phyloP scores from a whole-genome alignment of 2,797 vertebrate genomes.

The Chelon labrosus region DNA sequence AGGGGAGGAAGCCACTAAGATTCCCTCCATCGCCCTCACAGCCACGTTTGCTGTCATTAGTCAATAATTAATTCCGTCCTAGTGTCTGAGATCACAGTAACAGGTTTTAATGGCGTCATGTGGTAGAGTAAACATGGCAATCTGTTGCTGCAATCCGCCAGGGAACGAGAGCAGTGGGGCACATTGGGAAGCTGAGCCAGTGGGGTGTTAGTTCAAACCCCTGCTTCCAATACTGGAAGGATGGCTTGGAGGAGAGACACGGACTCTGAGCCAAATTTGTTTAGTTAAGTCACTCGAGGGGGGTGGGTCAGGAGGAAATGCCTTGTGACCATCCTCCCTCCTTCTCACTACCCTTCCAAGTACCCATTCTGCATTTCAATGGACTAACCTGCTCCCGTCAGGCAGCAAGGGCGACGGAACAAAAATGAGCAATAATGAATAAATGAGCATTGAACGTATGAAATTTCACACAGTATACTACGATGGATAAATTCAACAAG shows the following conservation, averaged over 20 bases:
- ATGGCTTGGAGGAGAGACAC: constrained; percentile 75
- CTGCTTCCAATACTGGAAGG: constrained; percentile 71
- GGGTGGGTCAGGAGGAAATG: constrained; percentile 85
- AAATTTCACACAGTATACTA: constrained; percentile 62
- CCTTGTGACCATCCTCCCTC: constrained; percentile 84
- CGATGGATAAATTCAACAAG: constrained; percentile 87
- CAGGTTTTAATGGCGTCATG: constrained; percentile 88
- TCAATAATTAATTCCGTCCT: constrained; percentile 85
- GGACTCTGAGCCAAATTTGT: constrained; percentile 82
- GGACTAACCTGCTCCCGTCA: constrained; percentile 82
- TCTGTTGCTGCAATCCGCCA: constrained; percentile 88
- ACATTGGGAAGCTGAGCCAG: constrained; percentile 77
- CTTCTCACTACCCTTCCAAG: constrained; percentile 77
- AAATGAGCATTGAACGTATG: constrained; percentile 52
- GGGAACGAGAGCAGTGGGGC: constrained; percentile 81
- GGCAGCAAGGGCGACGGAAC: constrained; percentile 81
- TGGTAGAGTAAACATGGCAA: constrained; percentile 89
- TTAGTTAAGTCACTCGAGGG: constrained; percentile 86
- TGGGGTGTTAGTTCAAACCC: constrained; percentile 83
- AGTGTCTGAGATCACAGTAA: constrained; percentile 87
- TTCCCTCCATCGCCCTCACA: constrained; percentile 68
- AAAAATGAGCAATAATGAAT: constrained; percentile 70
- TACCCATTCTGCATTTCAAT: constrained; percentile 86
- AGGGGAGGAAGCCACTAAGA: constrained; percentile 64
- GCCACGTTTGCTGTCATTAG: constrained; percentile 84